Evolutionary conservation across 1,140 invertebrate genomes (phyloP).

Genomic region (Diabrotica virgifera): DNA sequence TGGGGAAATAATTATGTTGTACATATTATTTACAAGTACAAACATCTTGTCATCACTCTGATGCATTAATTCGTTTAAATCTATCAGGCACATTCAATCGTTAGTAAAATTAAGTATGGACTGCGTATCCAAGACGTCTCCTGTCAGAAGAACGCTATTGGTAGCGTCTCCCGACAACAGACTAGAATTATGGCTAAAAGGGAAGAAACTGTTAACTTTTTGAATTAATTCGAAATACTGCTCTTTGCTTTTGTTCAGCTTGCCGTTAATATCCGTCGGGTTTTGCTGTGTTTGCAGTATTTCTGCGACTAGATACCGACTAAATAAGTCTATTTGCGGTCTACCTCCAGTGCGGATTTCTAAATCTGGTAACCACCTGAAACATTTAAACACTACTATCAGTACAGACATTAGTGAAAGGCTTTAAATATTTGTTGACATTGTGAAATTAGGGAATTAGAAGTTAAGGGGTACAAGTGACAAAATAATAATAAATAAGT

Average conservation of each 20-base stretch:
- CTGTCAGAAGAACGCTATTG: constrained; percentile 39
- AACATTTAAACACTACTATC: not conserved
- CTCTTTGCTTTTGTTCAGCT: constrained; percentile 38
- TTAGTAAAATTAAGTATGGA: constrained; percentile 45
- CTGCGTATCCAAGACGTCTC: constrained; percentile 45
- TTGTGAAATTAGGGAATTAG: too few relatives aligned
- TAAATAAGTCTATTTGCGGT: constrained; percentile 63
- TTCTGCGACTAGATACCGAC: constrained; percentile 56
- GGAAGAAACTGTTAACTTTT: constrained; percentile 54
- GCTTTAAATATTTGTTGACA: too few relatives aligned
- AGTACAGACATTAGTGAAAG: too few relatives aligned
- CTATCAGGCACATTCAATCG: constrained; percentile 6
- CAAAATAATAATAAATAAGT: too few relatives aligned
- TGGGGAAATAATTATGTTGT: too few relatives aligned
- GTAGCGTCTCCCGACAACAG: constrained; percentile 26
- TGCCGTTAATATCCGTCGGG: constrained; percentile 38
- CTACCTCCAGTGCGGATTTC: constrained; percentile 76
- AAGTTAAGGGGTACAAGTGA: too few relatives aligned
- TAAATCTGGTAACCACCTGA: constrained; percentile 76
- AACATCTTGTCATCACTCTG: not conserved
- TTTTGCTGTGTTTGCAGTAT: constrained; percentile 54
- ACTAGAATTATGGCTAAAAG: constrained; percentile 45
- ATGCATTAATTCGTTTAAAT: not conserved
- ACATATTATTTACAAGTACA: too few relatives aligned
- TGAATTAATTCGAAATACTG: constrained; percentile 39